A percentile compares a stretch with the other conserved stretches of the same genome.
Evolutionary conservation across 2,888 invertebrate genomes (phyloP).

Genomic region (Hirtodrosophila alboralis): DNA sequence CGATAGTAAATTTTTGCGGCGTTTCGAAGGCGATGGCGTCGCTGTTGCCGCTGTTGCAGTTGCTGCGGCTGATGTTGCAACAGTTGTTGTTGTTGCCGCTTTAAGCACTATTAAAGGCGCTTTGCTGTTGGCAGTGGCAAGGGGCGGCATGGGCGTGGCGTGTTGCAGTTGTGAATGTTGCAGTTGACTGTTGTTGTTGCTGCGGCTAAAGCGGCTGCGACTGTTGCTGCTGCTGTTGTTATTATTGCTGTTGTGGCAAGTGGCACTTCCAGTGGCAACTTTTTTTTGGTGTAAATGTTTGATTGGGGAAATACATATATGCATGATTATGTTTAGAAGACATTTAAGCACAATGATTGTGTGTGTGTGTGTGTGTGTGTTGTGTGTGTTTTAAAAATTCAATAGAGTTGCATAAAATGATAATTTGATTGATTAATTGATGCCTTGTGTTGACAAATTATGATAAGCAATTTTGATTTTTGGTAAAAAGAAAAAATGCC

Average conservation of each 20-base stretch:
- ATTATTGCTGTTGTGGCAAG: slow-evolving; percentile 49
- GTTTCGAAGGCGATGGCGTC: slow-evolving; percentile 60
- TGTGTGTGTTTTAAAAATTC: slow-evolving; percentile 13
- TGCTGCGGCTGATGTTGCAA: slow-evolving; percentile 30
- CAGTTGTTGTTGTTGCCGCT: slow-evolving; percentile 55
- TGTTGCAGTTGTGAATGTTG: slow-evolving; percentile 61
- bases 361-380: slow-evolving; percentile 5
- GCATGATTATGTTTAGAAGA: slow-evolving; percentile 46
- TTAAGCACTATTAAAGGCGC: slow-evolving; percentile 68
- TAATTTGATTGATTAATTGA: slow-evolving; percentile 25
- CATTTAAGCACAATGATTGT: slow-evolving; percentile 48
- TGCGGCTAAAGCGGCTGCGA: slow-evolving; percentile 46
- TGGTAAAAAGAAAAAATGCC: slow-evolving; percentile 3
- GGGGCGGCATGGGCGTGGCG: slow-evolving; percentile 80
- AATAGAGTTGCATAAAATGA: too few species aligned
- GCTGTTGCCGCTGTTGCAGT: slow-evolving; percentile 26
- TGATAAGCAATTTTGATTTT: slow-evolving; percentile 17
- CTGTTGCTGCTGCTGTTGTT: slow-evolving; percentile 24
- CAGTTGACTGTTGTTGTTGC: slow-evolving; percentile 54
- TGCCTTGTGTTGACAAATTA: slow-evolving; percentile 6
- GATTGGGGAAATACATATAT: too few species aligned
- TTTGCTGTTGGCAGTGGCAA: slow-evolving; percentile 62
- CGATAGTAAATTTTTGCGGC: slow-evolving; percentile 76
- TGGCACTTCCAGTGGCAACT: slow-evolving; percentile 43
- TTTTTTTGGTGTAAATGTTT: too few species aligned